phyloP scores from a whole-genome alignment of 2,113 vertebrate genomes.

The Melanotaenia duboulayi region DNA sequence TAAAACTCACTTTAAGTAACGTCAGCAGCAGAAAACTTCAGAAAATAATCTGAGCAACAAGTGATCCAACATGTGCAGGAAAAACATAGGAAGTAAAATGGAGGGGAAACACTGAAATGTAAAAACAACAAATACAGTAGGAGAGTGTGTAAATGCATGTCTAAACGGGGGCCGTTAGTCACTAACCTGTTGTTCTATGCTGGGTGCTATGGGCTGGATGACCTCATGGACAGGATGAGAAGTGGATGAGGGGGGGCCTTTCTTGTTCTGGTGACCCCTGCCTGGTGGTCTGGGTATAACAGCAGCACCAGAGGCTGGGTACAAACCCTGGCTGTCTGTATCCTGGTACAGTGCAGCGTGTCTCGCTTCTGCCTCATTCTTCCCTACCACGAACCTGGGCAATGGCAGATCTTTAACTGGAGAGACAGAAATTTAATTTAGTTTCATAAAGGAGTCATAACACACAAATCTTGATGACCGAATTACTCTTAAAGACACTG shows the following conservation, averaged over 20 bases:
- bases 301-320: conserved; percentile 87
- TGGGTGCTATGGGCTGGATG: conserved; percentile 86
- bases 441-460: background rate
- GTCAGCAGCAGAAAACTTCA: conserved; percentile 5
- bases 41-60: background rate
- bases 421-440: conserved; percentile 20
- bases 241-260: conserved; percentile 73
- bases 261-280: conserved; percentile 91
- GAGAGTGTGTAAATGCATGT: background rate
- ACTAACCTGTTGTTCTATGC: conserved; percentile 89
- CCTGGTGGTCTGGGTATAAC: conserved; percentile 95
- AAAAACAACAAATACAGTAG: background rate
- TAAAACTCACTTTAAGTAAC: background rate
- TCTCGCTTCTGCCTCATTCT: conserved; percentile 93
- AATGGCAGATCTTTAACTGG: conserved; percentile 96
- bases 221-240: conserved; percentile 89
- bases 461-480: background rate
- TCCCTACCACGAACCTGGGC: conserved; percentile 92
- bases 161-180: background rate
- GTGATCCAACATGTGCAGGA: conserved; percentile 4
- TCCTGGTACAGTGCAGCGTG: conserved; percentile 90
- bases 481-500: background rate
- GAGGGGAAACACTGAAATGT: background rate
- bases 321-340: conserved; percentile 90
- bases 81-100: conserved; percentile 30